Conservation (phyloP, 2,113 vertebrate species). For the Bubo scandiacus region DNA sequence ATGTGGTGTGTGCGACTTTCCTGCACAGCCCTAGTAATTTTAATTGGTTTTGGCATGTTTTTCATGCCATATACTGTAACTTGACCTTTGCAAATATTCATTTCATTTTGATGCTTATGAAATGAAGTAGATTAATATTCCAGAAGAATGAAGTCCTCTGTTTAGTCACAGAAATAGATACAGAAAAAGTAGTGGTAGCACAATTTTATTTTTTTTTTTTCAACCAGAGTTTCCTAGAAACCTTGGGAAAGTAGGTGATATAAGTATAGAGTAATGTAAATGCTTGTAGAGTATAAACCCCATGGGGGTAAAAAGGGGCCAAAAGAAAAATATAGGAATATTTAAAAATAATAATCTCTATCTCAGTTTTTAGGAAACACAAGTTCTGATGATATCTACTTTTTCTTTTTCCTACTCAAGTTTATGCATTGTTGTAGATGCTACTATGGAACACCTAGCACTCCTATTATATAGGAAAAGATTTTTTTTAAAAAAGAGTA, state of each 20-base stretch:
- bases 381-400: background rate
- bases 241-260: background rate
- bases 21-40: constrained; percentile 6
- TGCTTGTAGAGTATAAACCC: background rate
- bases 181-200: background rate
- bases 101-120: constrained; percentile 11
- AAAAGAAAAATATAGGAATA: background rate
- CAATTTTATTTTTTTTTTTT: background rate
- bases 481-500: too few species aligned
- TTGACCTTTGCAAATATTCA: constrained; percentile 45
- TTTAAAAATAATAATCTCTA: too few species aligned
- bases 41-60: constrained; percentile 55
- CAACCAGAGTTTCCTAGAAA: background rate
- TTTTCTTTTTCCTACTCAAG: background rate
- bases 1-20: constrained; percentile 26
- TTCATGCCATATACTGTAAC: constrained; percentile 37
- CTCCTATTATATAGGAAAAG: background rate
- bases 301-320: background rate
- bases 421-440: background rate
- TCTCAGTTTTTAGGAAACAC: background rate
- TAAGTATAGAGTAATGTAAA: background rate
- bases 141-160: constrained; percentile 7
- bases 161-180: background rate
- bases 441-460: background rate
- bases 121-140: constrained; percentile 10